Evolutionary conservation across 2,888 invertebrate genomes (phyloP).

Genomic region (Esperia sulphurella): DNA sequence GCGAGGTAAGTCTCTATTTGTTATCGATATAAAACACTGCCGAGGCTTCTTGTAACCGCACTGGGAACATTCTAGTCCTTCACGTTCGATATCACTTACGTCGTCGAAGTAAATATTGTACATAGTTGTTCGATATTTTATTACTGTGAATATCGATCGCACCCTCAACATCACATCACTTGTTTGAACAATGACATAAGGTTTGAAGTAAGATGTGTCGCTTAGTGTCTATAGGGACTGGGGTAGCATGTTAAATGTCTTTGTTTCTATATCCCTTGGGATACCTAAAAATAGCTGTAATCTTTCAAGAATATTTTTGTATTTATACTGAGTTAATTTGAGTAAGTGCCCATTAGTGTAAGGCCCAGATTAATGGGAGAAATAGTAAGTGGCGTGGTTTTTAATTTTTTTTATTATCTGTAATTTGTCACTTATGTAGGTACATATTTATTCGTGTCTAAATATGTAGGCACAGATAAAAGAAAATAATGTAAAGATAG

Average conservation of each 20-base stretch:
- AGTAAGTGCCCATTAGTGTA: too few species aligned
- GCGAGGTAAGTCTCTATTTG: constrained; percentile 38
- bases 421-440: too few species aligned
- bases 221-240: background rate
- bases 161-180: constrained; percentile 25
- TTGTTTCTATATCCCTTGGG: too few species aligned
- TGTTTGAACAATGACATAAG: constrained; percentile 1
- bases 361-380: too few species aligned
- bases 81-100: constrained; percentile 42
- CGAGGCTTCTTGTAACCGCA: constrained; percentile 41
- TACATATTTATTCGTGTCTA: too few species aligned
- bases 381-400: too few species aligned
- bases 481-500: too few species aligned
- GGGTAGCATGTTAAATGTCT: background rate
- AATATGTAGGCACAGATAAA: too few species aligned
- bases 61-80: constrained; percentile 46
- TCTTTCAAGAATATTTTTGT: too few species aligned
- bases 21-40: constrained; percentile 33
- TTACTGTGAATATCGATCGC: constrained; percentile 48
- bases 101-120: constrained; percentile 29
- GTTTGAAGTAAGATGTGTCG: background rate
- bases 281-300: too few species aligned
- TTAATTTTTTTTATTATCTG: too few species aligned
- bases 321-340: too few species aligned
- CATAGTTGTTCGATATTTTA: constrained; percentile 33